A percentile compares a stretch with the other conserved stretches of the same genome.
Evolutionary conservation across 2,888 invertebrate species (phyloP).

Genomic region (Crioceris asparagi): DNA sequence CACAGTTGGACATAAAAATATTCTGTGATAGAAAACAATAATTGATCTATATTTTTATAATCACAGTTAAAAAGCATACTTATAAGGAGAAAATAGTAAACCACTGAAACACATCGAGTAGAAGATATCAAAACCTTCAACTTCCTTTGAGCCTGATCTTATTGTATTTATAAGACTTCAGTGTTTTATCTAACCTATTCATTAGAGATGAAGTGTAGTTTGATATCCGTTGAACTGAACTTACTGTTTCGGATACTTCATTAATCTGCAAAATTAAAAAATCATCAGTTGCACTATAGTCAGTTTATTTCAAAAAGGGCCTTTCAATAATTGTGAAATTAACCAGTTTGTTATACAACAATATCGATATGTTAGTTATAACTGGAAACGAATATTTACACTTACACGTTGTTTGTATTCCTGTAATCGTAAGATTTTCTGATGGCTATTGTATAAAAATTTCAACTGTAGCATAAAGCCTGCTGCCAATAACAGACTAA

Average conservation of each 20-base stretch:
- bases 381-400: too few relatives aligned
- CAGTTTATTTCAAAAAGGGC: background rate
- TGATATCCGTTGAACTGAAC: constrained; percentile 18
- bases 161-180: constrained; percentile 10
- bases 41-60: too few relatives aligned
- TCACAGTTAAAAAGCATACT: too few relatives aligned
- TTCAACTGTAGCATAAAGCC: constrained; percentile 26
- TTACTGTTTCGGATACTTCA: constrained; percentile 20
- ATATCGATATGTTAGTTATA: background rate
- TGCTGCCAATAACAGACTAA: constrained; percentile 22
- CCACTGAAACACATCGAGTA: too few relatives aligned
- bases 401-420: constrained; percentile 24
- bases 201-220: constrained; percentile 20
- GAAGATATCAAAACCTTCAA: constrained; percentile 13
- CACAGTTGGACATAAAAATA: too few relatives aligned
- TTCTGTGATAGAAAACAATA: too few relatives aligned
- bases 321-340: background rate
- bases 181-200: constrained; percentile 15
- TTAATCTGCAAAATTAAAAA: constrained; percentile 18
- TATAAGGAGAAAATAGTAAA: too few relatives aligned
- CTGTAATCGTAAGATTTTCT: constrained; percentile 22
- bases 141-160: constrained; percentile 8
- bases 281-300: too few relatives aligned
- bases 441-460: constrained; percentile 25
- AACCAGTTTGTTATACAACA: background rate